phyloP scores from a whole-genome alignment of 2,113 vertebrate species.

The Larimichthys polyactis region DNA sequence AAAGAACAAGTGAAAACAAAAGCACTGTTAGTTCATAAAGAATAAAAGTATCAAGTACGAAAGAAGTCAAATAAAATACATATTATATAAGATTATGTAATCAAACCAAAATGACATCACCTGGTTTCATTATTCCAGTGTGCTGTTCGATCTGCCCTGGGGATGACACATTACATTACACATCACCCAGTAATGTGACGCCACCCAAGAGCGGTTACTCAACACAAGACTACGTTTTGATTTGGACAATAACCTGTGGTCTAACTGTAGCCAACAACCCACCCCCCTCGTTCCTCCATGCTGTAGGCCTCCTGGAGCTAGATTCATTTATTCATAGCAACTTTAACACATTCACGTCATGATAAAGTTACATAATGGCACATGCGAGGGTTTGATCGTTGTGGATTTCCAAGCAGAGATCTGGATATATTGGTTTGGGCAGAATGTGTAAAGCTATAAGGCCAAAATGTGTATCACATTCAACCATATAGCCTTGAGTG shows the following conservation, averaged over 20 bases:
- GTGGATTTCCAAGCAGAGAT: slow-evolving; percentile 27
- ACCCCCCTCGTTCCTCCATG: background rate
- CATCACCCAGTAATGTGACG: slow-evolving; percentile 61
- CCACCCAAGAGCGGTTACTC: slow-evolving; percentile 72
- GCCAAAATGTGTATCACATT: slow-evolving; percentile 43
- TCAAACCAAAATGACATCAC: slow-evolving; percentile 58
- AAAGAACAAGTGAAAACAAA: background rate
- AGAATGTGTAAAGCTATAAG: slow-evolving; percentile 30
- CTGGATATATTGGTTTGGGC: slow-evolving; percentile 46
- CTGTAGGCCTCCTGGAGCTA: slow-evolving; percentile 33
- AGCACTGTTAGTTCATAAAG: background rate
- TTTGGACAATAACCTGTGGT: slow-evolving; percentile 59
- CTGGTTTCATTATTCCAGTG: slow-evolving; percentile 47
- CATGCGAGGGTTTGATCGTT: slow-evolving; percentile 15
- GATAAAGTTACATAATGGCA: slow-evolving; percentile 40
- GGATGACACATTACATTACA: slow-evolving; percentile 72
- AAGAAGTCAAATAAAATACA: slow-evolving; percentile 13
- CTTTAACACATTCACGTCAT: slow-evolving; percentile 51
- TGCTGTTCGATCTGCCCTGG: slow-evolving; percentile 41
- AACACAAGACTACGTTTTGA: slow-evolving; percentile 61
- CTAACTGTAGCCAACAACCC: slow-evolving; percentile 57
- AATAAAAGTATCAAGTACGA: slow-evolving; percentile 21
- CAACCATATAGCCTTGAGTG: slow-evolving; percentile 23
- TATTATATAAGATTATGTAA: slow-evolving; percentile 45
- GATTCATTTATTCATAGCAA: slow-evolving; percentile 52